These are phyloP conservation scores for Drosophila biarmipes DNA, from an alignment of 1,140 invertebrate genomes.

Conservation along the genomic window DNA sequence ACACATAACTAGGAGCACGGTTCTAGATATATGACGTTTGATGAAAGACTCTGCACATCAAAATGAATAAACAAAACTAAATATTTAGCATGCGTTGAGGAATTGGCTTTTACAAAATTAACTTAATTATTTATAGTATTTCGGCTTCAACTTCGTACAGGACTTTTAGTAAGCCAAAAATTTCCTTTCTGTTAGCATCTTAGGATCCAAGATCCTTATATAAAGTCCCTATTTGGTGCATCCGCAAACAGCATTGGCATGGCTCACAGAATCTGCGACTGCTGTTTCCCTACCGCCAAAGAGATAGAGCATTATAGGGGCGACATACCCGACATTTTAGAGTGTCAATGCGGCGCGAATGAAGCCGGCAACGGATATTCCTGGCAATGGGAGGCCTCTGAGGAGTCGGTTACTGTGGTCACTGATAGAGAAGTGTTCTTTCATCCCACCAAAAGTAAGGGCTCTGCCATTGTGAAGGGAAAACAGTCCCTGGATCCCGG, in stretches of 20 bases:
- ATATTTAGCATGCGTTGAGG: too few relatives aligned
- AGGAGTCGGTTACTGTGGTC: conserved; percentile 50
- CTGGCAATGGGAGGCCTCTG: conserved; percentile 37
- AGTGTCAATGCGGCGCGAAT: conserved; percentile 63
- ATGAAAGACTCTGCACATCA: too few relatives aligned
- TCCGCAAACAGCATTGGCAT: neutral
- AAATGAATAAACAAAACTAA: too few relatives aligned
- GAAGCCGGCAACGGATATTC: conserved; percentile 16
- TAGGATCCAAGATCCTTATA: too few relatives aligned
- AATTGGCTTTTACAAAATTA: too few relatives aligned
- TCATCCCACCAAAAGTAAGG: conserved; percentile 89
- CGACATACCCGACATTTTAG: conserved; percentile 52
- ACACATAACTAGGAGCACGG: too few relatives aligned
- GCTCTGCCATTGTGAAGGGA: conserved; percentile 89
- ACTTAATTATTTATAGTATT: too few relatives aligned
- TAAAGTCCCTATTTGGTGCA: neutral
- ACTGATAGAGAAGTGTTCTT: conserved; percentile 84
- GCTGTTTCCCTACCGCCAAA: conserved; percentile 54
- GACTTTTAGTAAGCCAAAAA: too few relatives aligned
- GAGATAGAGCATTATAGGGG: conserved; percentile 48
- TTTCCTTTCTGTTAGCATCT: too few relatives aligned
- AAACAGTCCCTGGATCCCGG: conserved; percentile 86
- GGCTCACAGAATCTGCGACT: conserved; percentile 57
- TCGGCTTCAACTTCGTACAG: too few relatives aligned
- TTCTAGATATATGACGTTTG: too few relatives aligned